Conservation (phyloP, 2,797 vertebrate species). For the Sebastes matsubarae region DNA sequence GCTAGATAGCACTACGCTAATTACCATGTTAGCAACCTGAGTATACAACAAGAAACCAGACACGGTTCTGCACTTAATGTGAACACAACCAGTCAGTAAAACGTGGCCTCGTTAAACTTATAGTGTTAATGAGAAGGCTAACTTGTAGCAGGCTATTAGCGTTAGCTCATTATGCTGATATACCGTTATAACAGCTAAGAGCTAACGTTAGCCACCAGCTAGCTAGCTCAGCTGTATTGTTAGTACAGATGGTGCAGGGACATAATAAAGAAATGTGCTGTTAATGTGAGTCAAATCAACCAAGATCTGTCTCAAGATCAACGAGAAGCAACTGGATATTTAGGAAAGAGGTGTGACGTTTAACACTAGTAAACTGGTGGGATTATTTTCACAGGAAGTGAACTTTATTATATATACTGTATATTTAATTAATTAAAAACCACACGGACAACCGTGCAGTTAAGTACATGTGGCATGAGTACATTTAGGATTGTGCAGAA, state of each 20-base stretch:
- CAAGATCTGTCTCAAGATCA: background rate
- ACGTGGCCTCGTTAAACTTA: rapidly evolving
- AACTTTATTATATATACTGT: background rate
- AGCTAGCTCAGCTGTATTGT: background rate
- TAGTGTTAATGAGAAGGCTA: rapidly evolving
- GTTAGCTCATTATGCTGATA: background rate
- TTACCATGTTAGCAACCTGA: background rate
- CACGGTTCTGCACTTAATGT: rapidly evolving
- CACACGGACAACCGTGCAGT: background rate
- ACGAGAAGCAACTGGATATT: background rate
- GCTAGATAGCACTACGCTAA: conserved; percentile 38
- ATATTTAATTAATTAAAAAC: background rate
- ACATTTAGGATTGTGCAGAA: background rate
- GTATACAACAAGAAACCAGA: rapidly evolving
- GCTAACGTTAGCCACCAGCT: conserved; percentile 8
- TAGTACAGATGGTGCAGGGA: background rate
- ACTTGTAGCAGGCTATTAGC: background rate
- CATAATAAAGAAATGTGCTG: background rate
- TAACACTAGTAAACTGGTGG: background rate
- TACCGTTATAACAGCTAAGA: conserved; percentile 30
- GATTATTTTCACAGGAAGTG: background rate
- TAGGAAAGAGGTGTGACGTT: background rate
- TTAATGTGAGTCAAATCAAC: background rate
- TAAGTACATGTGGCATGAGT: background rate
- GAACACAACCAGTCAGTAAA: background rate